Evolutionary conservation across 2,888 invertebrate species (phyloP), one percentile per base, ranked within the genome.

Genomic region (Ariolimax columbianus): DNA sequence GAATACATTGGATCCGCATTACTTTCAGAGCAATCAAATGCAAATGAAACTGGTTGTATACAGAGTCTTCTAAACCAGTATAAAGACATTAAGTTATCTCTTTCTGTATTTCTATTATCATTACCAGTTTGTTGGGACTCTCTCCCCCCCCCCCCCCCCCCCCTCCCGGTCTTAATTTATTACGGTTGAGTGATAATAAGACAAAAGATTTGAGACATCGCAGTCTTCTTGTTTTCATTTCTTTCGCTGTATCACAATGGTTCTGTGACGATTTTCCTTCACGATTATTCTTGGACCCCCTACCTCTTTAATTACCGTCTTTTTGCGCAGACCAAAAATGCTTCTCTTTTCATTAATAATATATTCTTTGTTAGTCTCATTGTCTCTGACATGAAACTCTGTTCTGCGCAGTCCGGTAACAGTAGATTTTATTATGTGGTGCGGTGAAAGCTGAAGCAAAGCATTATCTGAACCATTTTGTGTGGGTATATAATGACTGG

Each of bases 251-350:
- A 33, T 19, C 17, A 82, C 75, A 59, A 82, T 30, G 0, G 77
- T 82, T 75, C 66, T 38, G 3, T 1, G 4, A 2, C 75, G 82
- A 0, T 75, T 82, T 63, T 73, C 55, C 33, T 33, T 82, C 30
- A 82, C 66, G 14, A 75, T n/a, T 26, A 66, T 82, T 63, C 23
- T 82, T 0, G 82, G 75, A 38, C 82, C 82, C 0, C 81, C 82
- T 17, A 82, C 75, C 66, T 82, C 82, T 19, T 59, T 17, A 19
- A 82, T 75, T 7, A 82, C 72, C 26, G 51, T 30, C 40, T 82
- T 82, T 17, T 33, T 75, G 55, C 82, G 82, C 9, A 7, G 38
- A 36, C 77, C 72, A 47, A 2, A 19, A n/a, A 33, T 47, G 63
- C 84, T 79, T 26, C 55, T 70, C 19, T 40, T 70, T 43, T 79